Evolutionary conservation across 2,113 vertebrate genomes (phyloP).

Genomic region (Hepsetus odoe): DNA sequence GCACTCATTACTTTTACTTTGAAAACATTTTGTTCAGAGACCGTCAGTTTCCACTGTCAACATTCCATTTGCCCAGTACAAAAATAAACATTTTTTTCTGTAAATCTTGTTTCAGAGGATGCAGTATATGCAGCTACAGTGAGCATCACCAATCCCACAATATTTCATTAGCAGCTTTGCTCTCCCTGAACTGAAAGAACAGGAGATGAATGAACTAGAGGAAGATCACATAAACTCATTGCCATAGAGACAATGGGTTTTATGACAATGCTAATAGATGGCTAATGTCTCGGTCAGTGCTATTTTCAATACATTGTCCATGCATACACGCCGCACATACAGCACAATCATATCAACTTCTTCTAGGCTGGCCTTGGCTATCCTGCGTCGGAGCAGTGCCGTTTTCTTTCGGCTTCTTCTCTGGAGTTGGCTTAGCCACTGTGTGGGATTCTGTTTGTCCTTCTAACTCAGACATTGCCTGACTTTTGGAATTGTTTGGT

Average conservation of each 20-base stretch:
- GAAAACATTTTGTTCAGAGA: background rate
- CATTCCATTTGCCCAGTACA: background rate
- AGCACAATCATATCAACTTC: background rate
- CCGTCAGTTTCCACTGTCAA: background rate
- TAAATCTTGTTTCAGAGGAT: background rate
- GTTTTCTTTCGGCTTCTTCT: slow-evolving; percentile 23
- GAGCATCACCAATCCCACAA: background rate
- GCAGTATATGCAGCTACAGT: background rate
- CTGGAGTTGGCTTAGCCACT: background rate
- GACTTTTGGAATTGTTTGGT: slow-evolving; percentile 15
- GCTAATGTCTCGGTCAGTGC: background rate
- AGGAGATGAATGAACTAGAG: background rate
- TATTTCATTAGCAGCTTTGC: background rate
- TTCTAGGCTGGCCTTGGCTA: slow-evolving; percentile 20
- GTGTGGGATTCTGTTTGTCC: slow-evolving; percentile 2
- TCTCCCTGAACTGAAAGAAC: background rate
- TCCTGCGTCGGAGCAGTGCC: slow-evolving; percentile 38
- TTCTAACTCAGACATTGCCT: slow-evolving; percentile 44
- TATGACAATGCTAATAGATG: background rate
- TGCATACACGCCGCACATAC: background rate
- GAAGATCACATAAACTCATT: background rate
- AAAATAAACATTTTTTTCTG: background rate
- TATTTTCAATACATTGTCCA: background rate
- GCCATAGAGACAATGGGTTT: background rate
- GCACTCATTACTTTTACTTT: background rate